These are phyloP conservation scores for Pempheris klunzingeri DNA, from an alignment of 2,797 vertebrate species.

Conservation along the genomic window DNA sequence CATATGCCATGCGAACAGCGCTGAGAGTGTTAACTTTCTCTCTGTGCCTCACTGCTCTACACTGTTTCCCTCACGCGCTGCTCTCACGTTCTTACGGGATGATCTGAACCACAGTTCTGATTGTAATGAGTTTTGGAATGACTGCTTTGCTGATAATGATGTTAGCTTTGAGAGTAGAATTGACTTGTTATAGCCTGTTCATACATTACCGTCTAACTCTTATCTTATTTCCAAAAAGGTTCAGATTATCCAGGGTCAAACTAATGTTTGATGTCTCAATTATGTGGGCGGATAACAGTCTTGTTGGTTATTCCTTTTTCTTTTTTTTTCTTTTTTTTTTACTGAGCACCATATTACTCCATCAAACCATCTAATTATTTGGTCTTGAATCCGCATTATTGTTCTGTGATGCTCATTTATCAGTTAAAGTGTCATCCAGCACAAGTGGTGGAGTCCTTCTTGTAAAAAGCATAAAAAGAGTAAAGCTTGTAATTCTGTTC, in stretches of 20 bases:
- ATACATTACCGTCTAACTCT: conserved; percentile 2
- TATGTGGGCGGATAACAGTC: conserved; percentile 20
- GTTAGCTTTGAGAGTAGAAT: background rate
- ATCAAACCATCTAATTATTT: conserved; percentile 40
- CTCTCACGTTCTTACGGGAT: conserved; percentile 41
- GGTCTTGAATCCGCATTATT: conserved; percentile 34
- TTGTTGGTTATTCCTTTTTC: conserved; percentile 29
- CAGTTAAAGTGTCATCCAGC: conserved; percentile 25
- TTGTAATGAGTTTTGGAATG: conserved; percentile 14
- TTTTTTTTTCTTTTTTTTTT: conserved; percentile 31
- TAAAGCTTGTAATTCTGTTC: conserved; percentile 49
- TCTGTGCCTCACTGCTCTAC: conserved; percentile 48
- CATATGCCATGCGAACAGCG: conserved; percentile 66
- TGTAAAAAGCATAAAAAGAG: conserved; percentile 1
- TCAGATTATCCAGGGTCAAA: conserved; percentile 31
- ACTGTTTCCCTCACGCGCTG: conserved; percentile 56
- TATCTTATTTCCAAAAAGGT: conserved; percentile 22
- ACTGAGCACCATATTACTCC: conserved; percentile 12
- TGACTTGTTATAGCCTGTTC: background rate
- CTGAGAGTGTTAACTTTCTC: conserved; percentile 68
- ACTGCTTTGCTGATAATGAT: conserved; percentile 10
- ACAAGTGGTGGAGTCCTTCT: conserved; percentile 10
- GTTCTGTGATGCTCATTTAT: conserved; percentile 38
- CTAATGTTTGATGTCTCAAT: conserved; percentile 19
- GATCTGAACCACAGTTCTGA: conserved; percentile 24